Base-by-base conservation (phyloP, 2,113 vertebrate genomes). In the Aegotheles bennettii region DNA sequence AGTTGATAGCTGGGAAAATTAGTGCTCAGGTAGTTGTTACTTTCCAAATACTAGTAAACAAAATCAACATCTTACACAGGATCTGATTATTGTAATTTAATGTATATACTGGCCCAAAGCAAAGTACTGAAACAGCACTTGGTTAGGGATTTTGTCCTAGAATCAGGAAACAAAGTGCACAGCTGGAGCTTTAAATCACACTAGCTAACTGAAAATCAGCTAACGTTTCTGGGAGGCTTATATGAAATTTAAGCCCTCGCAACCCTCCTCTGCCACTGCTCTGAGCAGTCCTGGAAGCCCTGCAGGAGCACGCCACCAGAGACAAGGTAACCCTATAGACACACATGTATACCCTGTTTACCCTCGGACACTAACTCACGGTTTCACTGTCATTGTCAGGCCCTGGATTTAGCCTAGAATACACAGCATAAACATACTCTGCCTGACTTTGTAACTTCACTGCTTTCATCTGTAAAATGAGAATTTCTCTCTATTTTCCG, bases 101-200 rank as follows among this genome's bases (percentile, higher is more conserved):
- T n/a, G 65, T 6, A 36, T 26, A 42, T 36, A 60, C 5, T 40
- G 23, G 4, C 28, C 94, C 19, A 70, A 82, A 85, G 19, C 7
- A 57, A 71, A 91, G 84, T 54, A 29, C 71, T 48, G 43, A 60
- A 86, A 47, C 20, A 74, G 35, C 5, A 8, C 45, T 61, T 38
- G 24, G 6, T 63, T 82, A 11, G 29, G 29, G 33, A 26, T 84
- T 81, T 89, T 84, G 64, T 29, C 51, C n/a, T 28, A 38, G 38
- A 63, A 36, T 75, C 48, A 48, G 74, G 25, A 67, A 86, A 45
- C 10, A 33, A 78, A 48, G 10, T 64, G 57, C 10, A 17, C 16
- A 84, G n/a, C 16, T 67, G 50, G 92, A 91, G 26, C 14, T 85
- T 86, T 74, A 81, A 91, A 78, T 90, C 36, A 19, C 29, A 47